A percentile compares a stretch with the other conserved stretches of the same genome.
Conservation (phyloP, 1,140 invertebrate species). For the Anoplophora glabripennis region DNA sequence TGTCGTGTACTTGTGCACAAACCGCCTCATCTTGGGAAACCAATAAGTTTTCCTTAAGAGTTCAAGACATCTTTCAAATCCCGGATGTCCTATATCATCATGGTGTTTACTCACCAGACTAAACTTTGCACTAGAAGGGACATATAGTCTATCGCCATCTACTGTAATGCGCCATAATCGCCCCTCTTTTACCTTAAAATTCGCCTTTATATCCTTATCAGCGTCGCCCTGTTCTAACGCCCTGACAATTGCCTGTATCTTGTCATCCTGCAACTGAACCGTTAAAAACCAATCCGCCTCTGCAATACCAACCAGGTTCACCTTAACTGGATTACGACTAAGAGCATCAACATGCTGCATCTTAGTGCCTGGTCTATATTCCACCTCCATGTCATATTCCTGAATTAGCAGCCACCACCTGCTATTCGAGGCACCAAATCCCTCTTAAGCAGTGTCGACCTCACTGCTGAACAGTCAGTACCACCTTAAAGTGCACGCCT, state of each 20-base stretch:
- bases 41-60: conserved; percentile 36
- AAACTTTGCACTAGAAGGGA: conserved; percentile 35
- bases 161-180: conserved; percentile 1
- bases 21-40: conserved; percentile 32
- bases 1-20: background rate
- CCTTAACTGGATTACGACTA: conserved; percentile 30
- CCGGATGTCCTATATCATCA: conserved; percentile 42
- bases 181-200: no score
- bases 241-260: conserved; percentile 7
- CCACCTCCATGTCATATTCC: conserved; percentile 39
- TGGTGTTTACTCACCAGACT: conserved; percentile 39
- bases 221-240: background rate
- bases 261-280: conserved; percentile 17
- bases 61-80: conserved; percentile 36
- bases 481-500: conserved; percentile 30
- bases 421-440: conserved; percentile 38
- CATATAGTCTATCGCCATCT: conserved; percentile 34
- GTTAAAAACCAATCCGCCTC: conserved; percentile 24
- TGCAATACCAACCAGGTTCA: conserved; percentile 1
- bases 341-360: conserved; percentile 42
- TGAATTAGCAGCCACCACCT: conserved; percentile 39
- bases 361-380: conserved; percentile 33
- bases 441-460: conserved; percentile 26
- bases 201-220: no score
- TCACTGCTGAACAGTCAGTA: conserved; percentile 41